Evolutionary conservation across 2,113 vertebrate species (phyloP).

Genomic region (Chaetura pelagica): DNA sequence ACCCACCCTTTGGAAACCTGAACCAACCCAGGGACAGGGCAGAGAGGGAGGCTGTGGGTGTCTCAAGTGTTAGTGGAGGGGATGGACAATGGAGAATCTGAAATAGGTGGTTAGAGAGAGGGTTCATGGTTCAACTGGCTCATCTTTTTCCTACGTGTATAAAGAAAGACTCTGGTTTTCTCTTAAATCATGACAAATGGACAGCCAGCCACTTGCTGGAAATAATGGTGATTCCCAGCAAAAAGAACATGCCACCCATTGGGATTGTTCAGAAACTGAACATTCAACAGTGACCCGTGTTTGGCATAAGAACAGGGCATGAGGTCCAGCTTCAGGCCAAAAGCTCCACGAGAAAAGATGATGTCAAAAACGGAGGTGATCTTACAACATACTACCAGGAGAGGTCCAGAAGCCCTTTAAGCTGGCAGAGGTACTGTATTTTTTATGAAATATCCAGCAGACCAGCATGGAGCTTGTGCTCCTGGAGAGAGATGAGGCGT

Average conservation of each 20-base stretch:
- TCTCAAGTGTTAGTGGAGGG: background rate
- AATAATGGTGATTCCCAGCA: background rate
- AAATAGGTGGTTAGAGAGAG: background rate
- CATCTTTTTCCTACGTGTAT: background rate
- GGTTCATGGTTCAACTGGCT: background rate
- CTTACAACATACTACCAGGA: background rate
- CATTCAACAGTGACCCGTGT: background rate
- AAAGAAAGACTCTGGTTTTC: background rate
- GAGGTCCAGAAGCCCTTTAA: background rate
- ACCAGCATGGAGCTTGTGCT: background rate
- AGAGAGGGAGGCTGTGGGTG: background rate
- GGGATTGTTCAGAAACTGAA: background rate
- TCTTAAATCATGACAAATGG: background rate
- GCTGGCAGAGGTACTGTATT: background rate
- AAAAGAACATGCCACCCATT: background rate
- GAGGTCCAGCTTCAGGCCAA: background rate
- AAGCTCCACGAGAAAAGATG: background rate
- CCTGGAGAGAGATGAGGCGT: fast-evolving
- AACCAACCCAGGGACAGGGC: background rate
- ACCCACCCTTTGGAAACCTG: background rate
- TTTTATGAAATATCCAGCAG: background rate
- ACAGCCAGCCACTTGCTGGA: background rate
- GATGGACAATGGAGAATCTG: fast-evolving
- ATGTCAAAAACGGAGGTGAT: fast-evolving
- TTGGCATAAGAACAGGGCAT: fast-evolving